Evolutionary conservation across 2,113 vertebrate genomes (phyloP).

Genomic region (Diadophis punctatus): DNA sequence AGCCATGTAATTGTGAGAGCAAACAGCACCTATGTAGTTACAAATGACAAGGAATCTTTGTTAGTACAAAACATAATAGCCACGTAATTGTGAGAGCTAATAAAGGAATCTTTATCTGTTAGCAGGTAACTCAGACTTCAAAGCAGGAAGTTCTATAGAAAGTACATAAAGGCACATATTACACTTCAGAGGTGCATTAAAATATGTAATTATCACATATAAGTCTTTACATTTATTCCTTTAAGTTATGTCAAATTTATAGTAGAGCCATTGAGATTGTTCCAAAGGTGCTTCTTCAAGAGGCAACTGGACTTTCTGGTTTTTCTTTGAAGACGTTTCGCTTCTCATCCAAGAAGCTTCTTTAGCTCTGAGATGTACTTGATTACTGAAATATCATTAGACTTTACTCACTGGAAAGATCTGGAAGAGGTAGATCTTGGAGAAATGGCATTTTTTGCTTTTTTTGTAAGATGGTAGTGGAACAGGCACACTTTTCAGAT

Average conservation of each 20-base stretch:
- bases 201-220: background rate
- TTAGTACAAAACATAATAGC: constrained; percentile 77
- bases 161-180: background rate
- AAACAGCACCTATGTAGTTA: constrained; percentile 80
- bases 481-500: constrained; percentile 81
- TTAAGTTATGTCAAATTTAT: background rate
- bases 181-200: background rate
- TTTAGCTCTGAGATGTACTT: background rate
- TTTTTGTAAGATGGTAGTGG: constrained; percentile 76
- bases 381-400: background rate
- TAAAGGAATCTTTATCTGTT: constrained; percentile 40
- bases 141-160: background rate
- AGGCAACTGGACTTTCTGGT: no score
- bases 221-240: background rate
- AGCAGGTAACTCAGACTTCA: background rate
- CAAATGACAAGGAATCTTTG: background rate
- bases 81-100: constrained; percentile 87
- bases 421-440: constrained; percentile 83
- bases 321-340: no score
- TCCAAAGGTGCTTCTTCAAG: no score
- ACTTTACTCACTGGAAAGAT: constrained; percentile 83
- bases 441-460: constrained; percentile 72
- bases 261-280: background rate
- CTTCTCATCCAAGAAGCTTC: no score
- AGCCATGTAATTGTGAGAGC: constrained; percentile 89